Conservation (phyloP, 2,113 vertebrate genomes). For the Panthera leo region DNA sequence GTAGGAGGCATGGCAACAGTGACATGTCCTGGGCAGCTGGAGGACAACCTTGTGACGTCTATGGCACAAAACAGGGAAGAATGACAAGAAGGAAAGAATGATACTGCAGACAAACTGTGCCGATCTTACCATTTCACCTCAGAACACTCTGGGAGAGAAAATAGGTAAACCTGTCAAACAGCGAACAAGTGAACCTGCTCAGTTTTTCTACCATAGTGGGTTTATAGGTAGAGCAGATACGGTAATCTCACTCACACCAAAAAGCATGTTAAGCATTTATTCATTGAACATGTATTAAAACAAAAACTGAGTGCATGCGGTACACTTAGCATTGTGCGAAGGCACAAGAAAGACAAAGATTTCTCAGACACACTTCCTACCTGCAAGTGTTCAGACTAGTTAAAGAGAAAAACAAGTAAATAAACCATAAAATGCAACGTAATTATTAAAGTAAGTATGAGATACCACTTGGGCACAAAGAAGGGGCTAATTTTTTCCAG, state of each 20-base stretch:
- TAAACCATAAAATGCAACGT: background rate
- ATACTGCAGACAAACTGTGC: background rate
- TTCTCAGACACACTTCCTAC: background rate
- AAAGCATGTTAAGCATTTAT: background rate
- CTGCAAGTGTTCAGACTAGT: background rate
- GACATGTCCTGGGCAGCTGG: background rate
- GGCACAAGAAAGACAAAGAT: background rate
- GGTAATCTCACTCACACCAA: background rate
- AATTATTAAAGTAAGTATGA: background rate
- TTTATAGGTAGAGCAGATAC: background rate
- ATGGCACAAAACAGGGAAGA: background rate
- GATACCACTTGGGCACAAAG: background rate
- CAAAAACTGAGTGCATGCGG: background rate
- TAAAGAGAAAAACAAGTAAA: background rate
- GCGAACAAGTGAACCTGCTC: background rate
- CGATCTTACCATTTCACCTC: background rate
- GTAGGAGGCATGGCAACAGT: background rate
- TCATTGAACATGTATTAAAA: background rate
- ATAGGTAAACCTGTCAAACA: background rate
- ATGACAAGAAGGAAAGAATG: background rate
- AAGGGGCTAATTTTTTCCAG: background rate
- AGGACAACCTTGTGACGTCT: background rate
- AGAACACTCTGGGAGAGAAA: background rate
- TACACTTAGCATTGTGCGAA: background rate
- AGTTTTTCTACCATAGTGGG: background rate